Base-by-base conservation (phyloP, 2,797 vertebrate species). In the Dallia pectoralis region DNA sequence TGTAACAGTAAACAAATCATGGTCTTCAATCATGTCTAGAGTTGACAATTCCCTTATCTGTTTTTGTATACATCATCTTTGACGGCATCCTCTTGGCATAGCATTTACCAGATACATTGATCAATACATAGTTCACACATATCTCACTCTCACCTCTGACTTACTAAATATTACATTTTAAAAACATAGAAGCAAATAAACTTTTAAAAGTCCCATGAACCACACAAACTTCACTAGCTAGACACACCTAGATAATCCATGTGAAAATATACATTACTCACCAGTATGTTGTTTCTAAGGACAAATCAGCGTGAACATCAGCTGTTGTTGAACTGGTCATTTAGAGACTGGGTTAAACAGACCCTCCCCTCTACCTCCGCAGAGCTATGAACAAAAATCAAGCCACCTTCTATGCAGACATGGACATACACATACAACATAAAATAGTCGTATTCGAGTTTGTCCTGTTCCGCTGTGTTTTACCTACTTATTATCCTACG, bases 341-440 rank as follows among this genome's bases (percentile, higher is more conserved):
- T 53, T 53, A 56, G 53, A 56, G 47, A 68, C 47, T 49, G 14
- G 25, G 18, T n/a, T 44, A 5, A 22, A 36, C 36, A 44, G 30
- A 22, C 15, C 15, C 56, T 29, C 25, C 48, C n/a, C n/a, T 29
- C 70, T 16, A 29, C 27, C 64, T 69, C 48, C 33, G 30, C 25
- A 2, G 12, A 16, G 11, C 18, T 66, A 33, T 33, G 44, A 32
- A n/a, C 48, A 77, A 44, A 76, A 69, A 64, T 63, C 73, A 79
- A 48, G 70, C 36, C 47, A 29, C 67, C 22, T 18, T 25, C 27
- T 27, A 15, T 25, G 29, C 44, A 49, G 25, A 19, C 40, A 48
- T 27, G 30, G 15, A 49, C 40, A 48, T 22, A 47, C 44, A 47
- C 40, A 27, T 44, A 49, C 22, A 69, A 4, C 27, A n/a, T n/a